Evolutionary conservation across 2,797 vertebrate genomes (phyloP), one percentile per base, ranked within the genome.

Genomic region (Aeoliscus strigatus): DNA sequence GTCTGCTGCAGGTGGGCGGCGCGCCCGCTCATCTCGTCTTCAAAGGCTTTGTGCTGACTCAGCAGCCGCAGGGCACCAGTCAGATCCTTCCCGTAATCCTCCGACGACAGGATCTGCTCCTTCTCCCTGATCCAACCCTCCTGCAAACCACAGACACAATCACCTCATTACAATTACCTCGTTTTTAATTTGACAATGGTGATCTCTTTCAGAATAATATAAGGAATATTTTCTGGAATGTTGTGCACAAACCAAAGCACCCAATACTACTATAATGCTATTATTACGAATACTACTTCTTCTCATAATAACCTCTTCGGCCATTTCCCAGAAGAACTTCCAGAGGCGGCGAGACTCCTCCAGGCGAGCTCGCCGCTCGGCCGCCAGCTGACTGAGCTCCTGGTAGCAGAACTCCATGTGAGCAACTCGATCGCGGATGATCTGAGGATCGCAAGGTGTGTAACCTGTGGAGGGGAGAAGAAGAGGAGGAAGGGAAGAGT

Each of bases 241-340:
- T n/a, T n/a, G n/a, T n/a, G n/a, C n/a, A n/a, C n/a, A n/a, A n/a
- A n/a, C n/a, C n/a, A n/a, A n/a, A n/a, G n/a, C n/a, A n/a, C n/a
- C n/a, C n/a, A n/a, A n/a, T n/a, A n/a, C n/a, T n/a, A n/a, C n/a
- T n/a, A n/a, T n/a, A n/a, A n/a, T n/a, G n/a, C n/a, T n/a, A n/a
- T n/a, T n/a, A n/a, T n/a, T n/a, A n/a, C n/a, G n/a, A n/a, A n/a
- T n/a, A n/a, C n/a, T n/a, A n/a, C n/a, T n/a, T n/a, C n/a, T n/a
- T n/a, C n/a, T n/a, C n/a, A n/a, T n/a, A n/a, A n/a, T n/a, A n/a
- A 92, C 90, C 9, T 94, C 89, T 73, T 97, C 94, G 0, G 92
- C 94, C n/a, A 92, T 59, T 46, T 98, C 94, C 95, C 95, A 97
- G 57, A 96, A 77, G 75, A 98, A 93, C 55, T 93, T 90, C 93